Evolutionary conservation across 1,140 invertebrate species (phyloP), one percentile per base, ranked within the genome.

Genomic region (Cotesia vestalis): DNA sequence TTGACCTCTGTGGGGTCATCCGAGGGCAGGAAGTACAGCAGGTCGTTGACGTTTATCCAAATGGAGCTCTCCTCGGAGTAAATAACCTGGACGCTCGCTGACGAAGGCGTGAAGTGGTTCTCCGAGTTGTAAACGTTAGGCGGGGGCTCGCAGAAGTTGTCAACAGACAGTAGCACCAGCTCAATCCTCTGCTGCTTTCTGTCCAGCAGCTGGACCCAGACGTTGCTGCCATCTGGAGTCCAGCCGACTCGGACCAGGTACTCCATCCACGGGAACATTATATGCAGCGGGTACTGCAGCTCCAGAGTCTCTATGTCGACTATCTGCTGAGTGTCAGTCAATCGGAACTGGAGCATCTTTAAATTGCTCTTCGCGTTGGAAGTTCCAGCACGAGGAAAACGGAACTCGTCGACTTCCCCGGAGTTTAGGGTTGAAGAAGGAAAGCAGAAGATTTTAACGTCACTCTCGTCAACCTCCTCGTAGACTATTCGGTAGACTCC

Each of bases 391-490:
- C 95, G 88, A 2, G 97, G 97, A 88, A 98, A 99, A 66, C 96
- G 90, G 84, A 95, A 98, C 81, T 96, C 94, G 83, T 98, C 96
- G 8, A 95, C 89, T 76, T 95, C 93, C 1, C 93, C 92, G 27
- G 90, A 90, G 77, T 91, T 91, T 55, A 91, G 90, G 81, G 91
- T 92, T 5, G 92, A 92, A 2, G 94, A 95, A 1, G 95, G 93
- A 77, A 97, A 95, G 81, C 93, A 94, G 78, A 96, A 92, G 73
- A 98, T 91, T 79, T 97, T 96, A 8, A 99, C 97, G 71, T 95
- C 92, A 70, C 92, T 93, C 84, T 99, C 97, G 80, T 99, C 97
- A 0, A 98, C 95, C 86, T 98, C 96, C 87, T 99, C 97, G 81
- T 97, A 98, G 12, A 98, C 90, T 86, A 99, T 95, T 79, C 94